Evolutionary conservation across 2,888 invertebrate genomes (phyloP), one percentile per base, ranked within the genome.

Genomic region (Sesia bembeciformis): DNA sequence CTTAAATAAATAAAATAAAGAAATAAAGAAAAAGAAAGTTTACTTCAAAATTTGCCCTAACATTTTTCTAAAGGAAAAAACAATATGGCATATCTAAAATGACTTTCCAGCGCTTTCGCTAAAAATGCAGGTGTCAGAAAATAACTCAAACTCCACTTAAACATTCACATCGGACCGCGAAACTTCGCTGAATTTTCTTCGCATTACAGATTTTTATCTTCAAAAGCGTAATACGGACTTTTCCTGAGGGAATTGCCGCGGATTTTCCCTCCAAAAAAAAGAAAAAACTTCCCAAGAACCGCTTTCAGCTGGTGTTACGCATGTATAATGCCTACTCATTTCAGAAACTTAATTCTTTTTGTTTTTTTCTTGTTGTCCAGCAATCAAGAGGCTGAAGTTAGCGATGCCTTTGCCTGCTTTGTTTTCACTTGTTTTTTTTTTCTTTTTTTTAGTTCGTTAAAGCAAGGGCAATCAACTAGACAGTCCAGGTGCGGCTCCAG

Each of bases 241-340:
- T 7, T 50, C 50, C 39, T 5, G 50, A 50, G 50, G 50, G 51
- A 43, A 7, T 39, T 43, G 40, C 42, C 51, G 51, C 54, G 54
- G 42, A 39, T 51, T 54, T 51, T 54, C 39, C 40, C 3, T 23
- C 43, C 6, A 3, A 6, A 51, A 50, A 50, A 42, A 42, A 42
- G 7, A 42, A 42, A 56, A 54, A 56, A 58, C 55, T 54, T 55
- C 55, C 23, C 38, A 23, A 50, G 38, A 39, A 50, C 23, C 61
- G 58, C 64, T 62, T 62, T 68, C 62, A 66, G 63, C 70, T 66
- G 70, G 66, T 66, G 72, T 66, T 68, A 74, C 74, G 78, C 74
- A 77, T 77, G 76, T 74, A 78, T 77, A 78, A 78, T 78, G 66
- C 63, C 62, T 57, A 61, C 73, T 76, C 72, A 73, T 78, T 70